A percentile compares a stretch with the other conserved stretches of the same genome.
Conservation (phyloP, 1,140 invertebrate species). For the Dufourea novaeangliae region DNA sequence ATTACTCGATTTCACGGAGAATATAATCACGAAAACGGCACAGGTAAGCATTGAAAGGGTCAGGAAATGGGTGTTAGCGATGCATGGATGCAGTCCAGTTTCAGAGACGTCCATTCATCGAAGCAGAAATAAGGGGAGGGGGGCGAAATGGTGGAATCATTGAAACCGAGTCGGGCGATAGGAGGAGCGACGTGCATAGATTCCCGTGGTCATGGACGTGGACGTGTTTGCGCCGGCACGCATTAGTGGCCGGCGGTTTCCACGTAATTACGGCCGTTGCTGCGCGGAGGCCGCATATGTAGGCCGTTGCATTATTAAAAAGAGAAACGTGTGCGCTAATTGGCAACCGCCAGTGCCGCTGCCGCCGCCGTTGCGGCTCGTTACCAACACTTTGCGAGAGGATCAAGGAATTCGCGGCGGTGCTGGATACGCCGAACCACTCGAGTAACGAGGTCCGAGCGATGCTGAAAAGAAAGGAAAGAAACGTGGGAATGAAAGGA, state of each 20-base stretch:
- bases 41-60: too few relatives aligned
- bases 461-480: too few relatives aligned
- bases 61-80: background rate
- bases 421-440: background rate
- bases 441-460: background rate
- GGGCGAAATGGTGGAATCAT: background rate
- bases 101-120: background rate
- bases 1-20: too few relatives aligned
- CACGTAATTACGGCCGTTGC: conserved; percentile 38
- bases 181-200: conserved; percentile 8
- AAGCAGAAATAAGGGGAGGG: background rate
- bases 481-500: too few relatives aligned
- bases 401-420: conserved; percentile 22
- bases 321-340: conserved; percentile 45
- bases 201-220: conserved; percentile 34
- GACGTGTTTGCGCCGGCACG: conserved; percentile 36
- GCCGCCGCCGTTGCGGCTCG: background rate
- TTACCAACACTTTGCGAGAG: conserved; percentile 23
- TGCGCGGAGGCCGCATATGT: conserved; percentile 13
- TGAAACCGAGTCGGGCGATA: background rate
- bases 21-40: too few relatives aligned
- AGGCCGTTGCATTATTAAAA: conserved; percentile 51
- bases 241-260: conserved; percentile 46
- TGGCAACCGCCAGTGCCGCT: conserved; percentile 11
- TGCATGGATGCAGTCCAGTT: background rate